Base-by-base conservation (phyloP, 2,797 vertebrate genomes). In the Ambastaia sidthimunki region DNA sequence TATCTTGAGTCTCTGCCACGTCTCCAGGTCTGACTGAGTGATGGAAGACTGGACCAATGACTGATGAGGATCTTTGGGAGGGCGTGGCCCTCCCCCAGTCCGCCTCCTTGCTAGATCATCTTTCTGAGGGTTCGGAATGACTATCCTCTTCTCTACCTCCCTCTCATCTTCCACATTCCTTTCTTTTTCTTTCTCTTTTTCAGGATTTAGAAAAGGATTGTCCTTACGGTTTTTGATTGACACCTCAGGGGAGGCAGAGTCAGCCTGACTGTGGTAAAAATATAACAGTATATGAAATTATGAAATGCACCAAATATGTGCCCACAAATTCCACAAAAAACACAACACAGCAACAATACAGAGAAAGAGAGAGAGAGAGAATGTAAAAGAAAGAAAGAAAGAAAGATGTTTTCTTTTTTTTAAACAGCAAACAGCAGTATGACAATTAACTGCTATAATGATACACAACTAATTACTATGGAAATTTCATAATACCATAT, bases 1-100 rank as follows among this genome's bases (percentile, higher is more conserved):
- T 79, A 97, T 91, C 90, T 93, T 96, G 83, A 98, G 88, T 74
- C 93, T 96, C 89, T 97, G 92, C 97, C 97, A 98, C 3, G 93
- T 97, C 88, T 96, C 91, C 91, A 96, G 78, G 89, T 98, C 97
- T 10, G 95, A 92, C 87, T 93, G 92, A 77, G 95, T 97, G 88
- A 97, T 94, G 74, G 93, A 90, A 62, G 90, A 81, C 6, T 89
- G 89, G 71, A 91, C 89, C 88, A 95, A 95, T 86, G 85, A 87
- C 0, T 69, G 77, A 0, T 68, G 89, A 76, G 92, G 90, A 2
- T 94, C 93, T 60, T 73, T 92, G 3, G 89, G 91, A 67, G 92
- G 89, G 81, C 84, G 85, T 12, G 88, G 81, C 47, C 86, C 82
- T 74, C 83, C 88, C 83, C 91, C 93, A 85, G 91, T 91, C 85